Evolutionary conservation across 2,113 vertebrate genomes (phyloP).

Genomic region (Microcebus murinus): DNA sequence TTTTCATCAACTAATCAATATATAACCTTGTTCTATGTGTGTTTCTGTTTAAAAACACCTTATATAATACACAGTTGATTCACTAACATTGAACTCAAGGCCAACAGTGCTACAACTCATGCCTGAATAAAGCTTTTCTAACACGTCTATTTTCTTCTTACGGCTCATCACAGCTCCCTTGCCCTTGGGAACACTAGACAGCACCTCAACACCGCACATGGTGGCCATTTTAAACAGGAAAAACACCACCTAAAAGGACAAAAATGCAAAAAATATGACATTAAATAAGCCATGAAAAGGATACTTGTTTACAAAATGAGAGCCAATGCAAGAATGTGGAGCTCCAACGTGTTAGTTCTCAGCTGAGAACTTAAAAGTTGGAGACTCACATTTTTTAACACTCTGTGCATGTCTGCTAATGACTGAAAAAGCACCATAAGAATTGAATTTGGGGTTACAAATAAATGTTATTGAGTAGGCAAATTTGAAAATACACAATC

Average conservation of each 20-base stretch:
- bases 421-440: neutral
- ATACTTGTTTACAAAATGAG: neutral
- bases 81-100: neutral
- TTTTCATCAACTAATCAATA: neutral
- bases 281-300: neutral
- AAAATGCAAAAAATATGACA: neutral
- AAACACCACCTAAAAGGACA: neutral
- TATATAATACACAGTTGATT: neutral
- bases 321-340: neutral
- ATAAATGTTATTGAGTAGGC: neutral
- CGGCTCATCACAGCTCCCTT: neutral
- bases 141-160: neutral
- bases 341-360: neutral
- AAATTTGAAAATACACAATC: neutral
- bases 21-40: neutral
- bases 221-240: neutral
- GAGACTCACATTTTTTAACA: neutral
- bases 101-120: neutral
- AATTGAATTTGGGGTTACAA: neutral
- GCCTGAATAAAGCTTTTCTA: neutral
- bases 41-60: neutral
- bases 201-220: neutral
- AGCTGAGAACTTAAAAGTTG: neutral
- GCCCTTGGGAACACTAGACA: neutral
- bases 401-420: neutral